Percentiles rank a stretch among this genome's conserved stretches.
These are phyloP conservation scores for Machimus atricapillus DNA, from an alignment of 2,888 invertebrate species.

Conservation along the genomic window DNA sequence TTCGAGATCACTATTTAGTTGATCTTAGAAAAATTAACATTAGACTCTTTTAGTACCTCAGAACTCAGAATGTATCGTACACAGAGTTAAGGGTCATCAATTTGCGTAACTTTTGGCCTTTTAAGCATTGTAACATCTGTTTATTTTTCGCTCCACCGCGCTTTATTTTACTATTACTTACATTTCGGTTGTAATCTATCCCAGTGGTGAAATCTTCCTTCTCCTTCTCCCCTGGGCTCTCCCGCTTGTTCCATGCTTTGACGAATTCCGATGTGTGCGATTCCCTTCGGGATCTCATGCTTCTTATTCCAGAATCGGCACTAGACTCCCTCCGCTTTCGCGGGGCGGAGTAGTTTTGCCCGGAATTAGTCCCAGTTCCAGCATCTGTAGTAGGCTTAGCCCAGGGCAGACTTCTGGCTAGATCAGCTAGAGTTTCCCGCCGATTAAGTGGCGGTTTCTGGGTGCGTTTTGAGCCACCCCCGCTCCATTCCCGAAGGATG, in stretches of 20 bases:
- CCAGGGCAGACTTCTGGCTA: constrained; percentile 86
- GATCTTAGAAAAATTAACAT: too few species aligned
- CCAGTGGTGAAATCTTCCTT: constrained; percentile 51
- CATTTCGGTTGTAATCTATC: constrained; percentile 49
- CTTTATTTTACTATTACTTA: constrained; percentile 35
- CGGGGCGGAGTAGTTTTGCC: constrained; percentile 64
- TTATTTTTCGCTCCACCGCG: background rate
- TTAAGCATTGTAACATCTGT: too few species aligned
- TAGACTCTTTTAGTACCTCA: too few species aligned
- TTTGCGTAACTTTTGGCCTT: too few species aligned
- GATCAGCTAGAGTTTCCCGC: constrained; percentile 85
- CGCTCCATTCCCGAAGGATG: constrained; percentile 86
- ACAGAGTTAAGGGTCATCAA: too few species aligned
- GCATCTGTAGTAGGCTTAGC: constrained; percentile 70
- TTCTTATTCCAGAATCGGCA: constrained; percentile 84
- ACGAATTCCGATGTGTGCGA: constrained; percentile 78
- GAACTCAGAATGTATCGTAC: too few species aligned
- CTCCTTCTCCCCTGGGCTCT: constrained; percentile 65
- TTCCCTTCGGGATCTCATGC: constrained; percentile 76
- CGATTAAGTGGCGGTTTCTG: constrained; percentile 76
- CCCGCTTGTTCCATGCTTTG: constrained; percentile 74
- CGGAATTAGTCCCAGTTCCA: constrained; percentile 52
- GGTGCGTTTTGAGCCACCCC: constrained; percentile 67
- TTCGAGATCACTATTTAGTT: too few species aligned
- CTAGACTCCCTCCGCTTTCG: constrained; percentile 87